A percentile compares a stretch with the other conserved stretches of the same genome.
Conservation (phyloP, 2,888 invertebrate species). For the Tipula confusa region DNA sequence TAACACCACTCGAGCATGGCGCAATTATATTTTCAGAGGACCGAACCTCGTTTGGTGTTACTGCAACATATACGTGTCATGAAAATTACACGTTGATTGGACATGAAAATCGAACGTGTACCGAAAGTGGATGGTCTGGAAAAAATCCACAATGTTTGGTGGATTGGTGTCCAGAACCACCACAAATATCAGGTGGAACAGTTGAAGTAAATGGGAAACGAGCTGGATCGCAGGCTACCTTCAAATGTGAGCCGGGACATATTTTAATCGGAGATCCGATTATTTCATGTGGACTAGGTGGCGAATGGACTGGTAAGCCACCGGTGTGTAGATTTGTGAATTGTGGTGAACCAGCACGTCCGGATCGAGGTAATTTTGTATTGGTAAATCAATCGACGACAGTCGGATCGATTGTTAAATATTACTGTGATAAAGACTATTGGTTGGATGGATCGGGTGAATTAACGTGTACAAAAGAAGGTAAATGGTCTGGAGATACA, state of each 20-base stretch:
- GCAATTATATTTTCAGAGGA: conserved; percentile 61
- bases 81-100: conserved; percentile 83
- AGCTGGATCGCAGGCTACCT: conserved; percentile 75
- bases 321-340: conserved; percentile 83
- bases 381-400: conserved; percentile 77
- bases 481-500: conserved; percentile 80
- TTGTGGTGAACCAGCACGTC: conserved; percentile 76
- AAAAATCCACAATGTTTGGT: conserved; percentile 75
- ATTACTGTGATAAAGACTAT: conserved; percentile 75
- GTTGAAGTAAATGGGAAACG: conserved; percentile 67
- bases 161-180: conserved; percentile 85
- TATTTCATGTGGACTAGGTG: conserved; percentile 78
- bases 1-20: conserved; percentile 69
- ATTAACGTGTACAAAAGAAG: conserved; percentile 73
- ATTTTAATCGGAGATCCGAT: conserved; percentile 78
- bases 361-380: conserved; percentile 69
- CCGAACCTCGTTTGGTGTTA: conserved; percentile 74
- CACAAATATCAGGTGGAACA: conserved; percentile 68
- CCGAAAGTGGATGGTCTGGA: conserved; percentile 73
- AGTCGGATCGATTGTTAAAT: conserved; percentile 72
- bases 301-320: conserved; percentile 74
- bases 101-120: conserved; percentile 65
- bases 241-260: conserved; percentile 77
- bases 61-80: conserved; percentile 71
- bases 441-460: conserved; percentile 70